Conservation (phyloP, 1,140 invertebrate species). For the Drosophila littoralis region DNA sequence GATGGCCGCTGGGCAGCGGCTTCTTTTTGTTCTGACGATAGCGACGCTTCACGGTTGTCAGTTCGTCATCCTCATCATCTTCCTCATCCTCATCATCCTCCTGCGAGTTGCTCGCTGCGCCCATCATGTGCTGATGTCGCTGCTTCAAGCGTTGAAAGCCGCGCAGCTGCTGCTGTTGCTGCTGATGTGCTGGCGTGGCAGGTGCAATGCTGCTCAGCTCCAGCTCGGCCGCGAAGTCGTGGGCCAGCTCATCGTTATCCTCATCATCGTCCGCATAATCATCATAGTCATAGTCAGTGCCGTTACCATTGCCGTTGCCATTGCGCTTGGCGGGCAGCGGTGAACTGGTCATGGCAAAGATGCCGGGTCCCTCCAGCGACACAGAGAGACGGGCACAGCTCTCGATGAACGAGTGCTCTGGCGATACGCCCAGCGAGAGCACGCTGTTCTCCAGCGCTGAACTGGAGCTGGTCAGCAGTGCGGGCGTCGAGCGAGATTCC, state of each 20-base stretch:
- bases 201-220: conserved; percentile 66
- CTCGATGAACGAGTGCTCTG: conserved; percentile 93
- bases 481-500: conserved; percentile 93
- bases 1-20: conserved; percentile 59
- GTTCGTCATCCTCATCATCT: conserved; percentile 74
- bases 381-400: conserved; percentile 93
- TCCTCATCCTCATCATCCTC: conserved; percentile 74
- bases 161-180: conserved; percentile 36
- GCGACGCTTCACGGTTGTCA: conserved; percentile 71
- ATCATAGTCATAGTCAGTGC: conserved; percentile 74
- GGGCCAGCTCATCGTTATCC: conserved; percentile 71
- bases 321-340: conserved; percentile 70
- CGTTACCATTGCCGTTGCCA: conserved; percentile 57
- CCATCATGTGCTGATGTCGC: conserved; percentile 1
- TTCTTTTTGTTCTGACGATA: conserved; percentile 83
- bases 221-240: conserved; percentile 62
- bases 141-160: conserved; percentile 38
- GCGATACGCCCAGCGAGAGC: conserved; percentile 90
- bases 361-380: conserved; percentile 89
- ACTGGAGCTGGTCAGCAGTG: conserved; percentile 89
- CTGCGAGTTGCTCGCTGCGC: conserved; percentile 33
- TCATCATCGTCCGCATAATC: conserved; percentile 73
- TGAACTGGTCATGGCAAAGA: conserved; percentile 80
- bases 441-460: conserved; percentile 85
- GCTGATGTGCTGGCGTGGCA: conserved; percentile 35